These are phyloP conservation scores for Dendrolimus kikuchii DNA, from an alignment of 1,140 invertebrate species.

Conservation along the genomic window DNA sequence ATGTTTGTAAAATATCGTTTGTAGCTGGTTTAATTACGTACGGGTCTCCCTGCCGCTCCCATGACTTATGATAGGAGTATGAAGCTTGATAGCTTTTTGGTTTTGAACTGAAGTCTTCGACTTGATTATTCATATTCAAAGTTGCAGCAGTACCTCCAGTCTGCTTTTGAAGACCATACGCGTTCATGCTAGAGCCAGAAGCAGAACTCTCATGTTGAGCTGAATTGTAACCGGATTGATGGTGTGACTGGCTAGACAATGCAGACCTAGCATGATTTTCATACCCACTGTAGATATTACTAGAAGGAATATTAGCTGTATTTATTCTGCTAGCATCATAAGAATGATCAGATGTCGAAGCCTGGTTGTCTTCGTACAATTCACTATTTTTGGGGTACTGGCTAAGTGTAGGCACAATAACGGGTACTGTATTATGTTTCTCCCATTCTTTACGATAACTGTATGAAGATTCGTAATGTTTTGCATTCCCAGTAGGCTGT, in stretches of 20 bases:
- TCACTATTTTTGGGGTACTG: conserved; percentile 48
- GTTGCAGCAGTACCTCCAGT: too few relatives aligned
- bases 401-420: conserved; percentile 19
- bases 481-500: conserved; percentile 29
- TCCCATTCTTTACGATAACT: conserved; percentile 68
- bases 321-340: conserved; percentile 19
- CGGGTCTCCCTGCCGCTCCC: conserved; percentile 67
- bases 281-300: conserved; percentile 26
- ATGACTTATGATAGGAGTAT: conserved; percentile 67
- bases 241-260: conserved; percentile 24
- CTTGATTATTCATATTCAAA: conserved; percentile 16
- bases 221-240: conserved; percentile 16
- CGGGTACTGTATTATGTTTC: conserved; percentile 45
- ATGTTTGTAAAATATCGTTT: conserved; percentile 21
- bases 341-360: conserved; percentile 20
- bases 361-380: conserved; percentile 35
- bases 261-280: conserved; percentile 19
- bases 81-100: conserved; percentile 69
- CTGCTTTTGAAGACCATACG: too few relatives aligned
- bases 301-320: conserved; percentile 22
- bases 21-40: conserved; percentile 56
- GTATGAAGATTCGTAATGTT: conserved; percentile 63
- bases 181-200: conserved; percentile 4
- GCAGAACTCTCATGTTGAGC: conserved; percentile 11
- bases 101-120: conserved; percentile 28